Conservation (phyloP, 1,140 invertebrate genomes). For the Eupristina koningsbergeri region DNA sequence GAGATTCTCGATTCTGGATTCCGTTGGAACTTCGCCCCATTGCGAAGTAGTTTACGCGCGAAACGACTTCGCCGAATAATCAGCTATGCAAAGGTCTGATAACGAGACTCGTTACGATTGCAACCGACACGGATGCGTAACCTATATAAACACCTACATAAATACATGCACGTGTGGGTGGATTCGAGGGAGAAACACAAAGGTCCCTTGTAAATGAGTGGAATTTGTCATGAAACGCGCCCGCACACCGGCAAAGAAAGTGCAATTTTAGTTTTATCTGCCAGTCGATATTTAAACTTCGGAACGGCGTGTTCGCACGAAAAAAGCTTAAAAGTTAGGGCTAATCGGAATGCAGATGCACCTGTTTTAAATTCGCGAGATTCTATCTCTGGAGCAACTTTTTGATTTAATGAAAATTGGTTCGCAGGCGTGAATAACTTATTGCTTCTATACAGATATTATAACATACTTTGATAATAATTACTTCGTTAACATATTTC, state of each 20-base stretch:
- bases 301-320: too few relatives aligned
- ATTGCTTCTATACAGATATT: background rate
- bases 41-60: conserved; percentile 55
- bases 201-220: too few relatives aligned
- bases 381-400: background rate
- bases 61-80: conserved; percentile 60
- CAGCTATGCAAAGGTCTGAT: conserved; percentile 63
- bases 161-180: too few relatives aligned
- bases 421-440: background rate
- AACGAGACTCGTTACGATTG: conserved; percentile 59
- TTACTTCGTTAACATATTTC: background rate
- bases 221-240: too few relatives aligned
- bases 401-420: background rate
- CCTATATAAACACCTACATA: too few relatives aligned
- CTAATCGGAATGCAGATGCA: background rate
- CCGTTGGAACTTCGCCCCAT: conserved; percentile 43
- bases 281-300: background rate
- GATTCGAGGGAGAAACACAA: too few relatives aligned
- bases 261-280: conserved; percentile 3
- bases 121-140: conserved; percentile 19
- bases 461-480: background rate
- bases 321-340: background rate
- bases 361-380: background rate
- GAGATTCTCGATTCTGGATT: background rate
- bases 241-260: background rate